Base-by-base conservation (phyloP, 2,797 vertebrate species). In the Furcifer pardalis region DNA sequence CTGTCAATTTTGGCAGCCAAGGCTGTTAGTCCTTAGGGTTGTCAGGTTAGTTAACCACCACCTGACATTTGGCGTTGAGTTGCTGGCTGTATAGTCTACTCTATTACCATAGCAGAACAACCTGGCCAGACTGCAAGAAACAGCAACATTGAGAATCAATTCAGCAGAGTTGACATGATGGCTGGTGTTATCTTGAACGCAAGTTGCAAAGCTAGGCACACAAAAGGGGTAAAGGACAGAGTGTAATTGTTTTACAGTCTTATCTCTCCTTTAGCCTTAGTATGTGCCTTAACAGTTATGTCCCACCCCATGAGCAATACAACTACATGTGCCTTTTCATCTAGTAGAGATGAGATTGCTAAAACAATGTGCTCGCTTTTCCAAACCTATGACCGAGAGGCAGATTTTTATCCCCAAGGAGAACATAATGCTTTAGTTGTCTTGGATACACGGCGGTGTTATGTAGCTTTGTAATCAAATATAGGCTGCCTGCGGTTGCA, bases 401-500 rank as follows among this genome's bases (percentile, higher is more conserved):
- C 91, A 90, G 93, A 95, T 95, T 94, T 94, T 87, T 97, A 77
- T 82, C 73, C 96, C 95, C 94, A 90, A 52, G 91, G 94, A 96
- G 95, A 93, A 93, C 89, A 75, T 94, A 96, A 96, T 93, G 94
- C 95, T 93, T 95, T 92, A 94, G 95, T 97, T 97, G 96, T 97
- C 96, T 95, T 97, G 95, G 95, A 95, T 97, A 96, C 91, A 63
- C 96, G 95, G 96, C 96, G 95, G 96, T 71, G 65, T 88, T 56
- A 89, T 83, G 86, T 91, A 91, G 90, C 93, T 92, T 93, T 95
- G 94, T 97, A 96, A 96, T 97, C 96, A 96, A 96, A 96, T 96
- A 95, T 79, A 93, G 91, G 74, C 92, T 87, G 93, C 93, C 82
- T 86, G 92, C 89, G 77, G 92, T 82, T 93, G 92, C 92, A 56